Evolutionary conservation across 2,888 invertebrate species (phyloP).

Genomic region (Pharmacophagus antenor): DNA sequence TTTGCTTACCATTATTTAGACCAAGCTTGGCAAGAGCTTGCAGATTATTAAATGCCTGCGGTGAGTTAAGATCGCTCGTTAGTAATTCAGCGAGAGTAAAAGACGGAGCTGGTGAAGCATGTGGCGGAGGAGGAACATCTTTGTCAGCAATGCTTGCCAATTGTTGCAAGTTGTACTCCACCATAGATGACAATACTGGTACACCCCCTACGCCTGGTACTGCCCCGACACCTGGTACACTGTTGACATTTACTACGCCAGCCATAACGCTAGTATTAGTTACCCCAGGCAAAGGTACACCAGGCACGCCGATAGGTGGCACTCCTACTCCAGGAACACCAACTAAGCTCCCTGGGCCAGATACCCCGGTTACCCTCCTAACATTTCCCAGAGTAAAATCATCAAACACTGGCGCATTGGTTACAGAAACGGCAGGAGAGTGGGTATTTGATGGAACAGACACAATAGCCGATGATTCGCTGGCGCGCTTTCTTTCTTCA

Average conservation of each 20-base stretch:
- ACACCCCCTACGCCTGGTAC: constrained; percentile 58
- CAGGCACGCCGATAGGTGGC: constrained; percentile 52
- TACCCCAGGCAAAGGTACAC: constrained; percentile 54
- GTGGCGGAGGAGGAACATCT: constrained; percentile 76
- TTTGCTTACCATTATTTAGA: constrained; percentile 82
- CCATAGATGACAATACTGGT: constrained; percentile 83
- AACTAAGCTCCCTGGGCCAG: constrained; percentile 42
- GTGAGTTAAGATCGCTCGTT: constrained; percentile 84
- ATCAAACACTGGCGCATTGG: constrained; percentile 88
- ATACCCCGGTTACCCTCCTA: constrained; percentile 63
- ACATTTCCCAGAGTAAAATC: constrained; percentile 82
- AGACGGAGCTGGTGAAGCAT: constrained; percentile 82
- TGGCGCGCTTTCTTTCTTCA: constrained; percentile 77
- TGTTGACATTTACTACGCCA: constrained; percentile 61
- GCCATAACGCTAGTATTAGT: constrained; percentile 54
- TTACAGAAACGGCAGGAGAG: constrained; percentile 77
- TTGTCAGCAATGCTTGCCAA: constrained; percentile 90
- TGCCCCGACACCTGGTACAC: constrained; percentile 53
- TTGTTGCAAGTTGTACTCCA: constrained; percentile 92
- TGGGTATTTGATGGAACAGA: constrained; percentile 67
- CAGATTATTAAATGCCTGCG: constrained; percentile 92
- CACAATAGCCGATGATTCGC: constrained; percentile 70
- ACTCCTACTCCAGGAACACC: constrained; percentile 45
- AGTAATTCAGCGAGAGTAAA: constrained; percentile 90
- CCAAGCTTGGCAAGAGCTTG: constrained; percentile 94